Percentiles rank a stretch among this genome's conserved stretches.
These are phyloP conservation scores for Dicyrtomina minuta DNA, from an alignment of 2,888 invertebrate genomes.

Conservation along the genomic window DNA sequence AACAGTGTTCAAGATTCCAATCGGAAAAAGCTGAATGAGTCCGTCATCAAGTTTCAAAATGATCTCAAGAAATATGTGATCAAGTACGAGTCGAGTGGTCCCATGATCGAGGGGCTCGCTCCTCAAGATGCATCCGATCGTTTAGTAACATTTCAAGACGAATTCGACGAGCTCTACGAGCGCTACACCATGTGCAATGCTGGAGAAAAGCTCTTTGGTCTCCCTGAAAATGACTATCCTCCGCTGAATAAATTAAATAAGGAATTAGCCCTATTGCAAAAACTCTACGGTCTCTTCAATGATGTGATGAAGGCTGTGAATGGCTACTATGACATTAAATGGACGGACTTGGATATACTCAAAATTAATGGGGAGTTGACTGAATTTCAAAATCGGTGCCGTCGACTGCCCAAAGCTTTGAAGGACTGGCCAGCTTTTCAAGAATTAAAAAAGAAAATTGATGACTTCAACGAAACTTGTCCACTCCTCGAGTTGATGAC, in stretches of 20 bases:
- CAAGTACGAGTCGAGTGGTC: conserved; percentile 76
- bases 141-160: conserved; percentile 69
- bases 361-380: conserved; percentile 73
- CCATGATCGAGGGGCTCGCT: conserved; percentile 78
- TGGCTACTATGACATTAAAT: conserved; percentile 80
- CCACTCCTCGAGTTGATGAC: conserved; percentile 85
- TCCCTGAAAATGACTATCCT: conserved; percentile 81
- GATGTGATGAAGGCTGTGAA: conserved; percentile 82
- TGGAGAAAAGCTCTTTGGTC: conserved; percentile 81
- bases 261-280: conserved; percentile 79
- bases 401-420: conserved; percentile 79
- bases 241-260: conserved; percentile 74
- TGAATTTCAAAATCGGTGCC: conserved; percentile 83
- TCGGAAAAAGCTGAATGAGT: conserved; percentile 70
- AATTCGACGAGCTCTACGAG: conserved; percentile 80
- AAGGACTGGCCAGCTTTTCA: conserved; percentile 76
- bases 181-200: conserved; percentile 78
- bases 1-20: conserved; percentile 75
- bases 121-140: conserved; percentile 64
- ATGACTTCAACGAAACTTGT: conserved; percentile 85
- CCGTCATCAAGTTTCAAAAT: conserved; percentile 66
- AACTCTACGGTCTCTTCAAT: conserved; percentile 76
- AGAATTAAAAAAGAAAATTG: conserved; percentile 82
- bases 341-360: conserved; percentile 81
- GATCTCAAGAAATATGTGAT: conserved; percentile 70